These are phyloP conservation scores for Lottia scabra DNA, from an alignment of 2,888 invertebrate species.

Conservation along the genomic window DNA sequence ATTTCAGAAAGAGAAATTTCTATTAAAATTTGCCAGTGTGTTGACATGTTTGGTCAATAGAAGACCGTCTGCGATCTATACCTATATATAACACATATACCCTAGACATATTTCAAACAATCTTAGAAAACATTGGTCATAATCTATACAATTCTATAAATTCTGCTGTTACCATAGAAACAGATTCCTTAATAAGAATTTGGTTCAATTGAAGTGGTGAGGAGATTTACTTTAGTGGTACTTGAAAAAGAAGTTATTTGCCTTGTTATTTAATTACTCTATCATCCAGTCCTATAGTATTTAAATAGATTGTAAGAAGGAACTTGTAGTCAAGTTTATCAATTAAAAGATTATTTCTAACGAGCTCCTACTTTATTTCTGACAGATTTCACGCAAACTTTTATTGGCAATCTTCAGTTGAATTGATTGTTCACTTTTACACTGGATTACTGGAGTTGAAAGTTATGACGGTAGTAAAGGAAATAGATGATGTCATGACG, in stretches of 20 bases:
- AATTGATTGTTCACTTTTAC: too few relatives aligned
- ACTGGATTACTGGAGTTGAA: too few relatives aligned
- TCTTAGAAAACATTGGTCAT: slow-evolving; percentile 1
- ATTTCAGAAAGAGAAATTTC: too few relatives aligned
- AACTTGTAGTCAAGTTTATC: too few relatives aligned
- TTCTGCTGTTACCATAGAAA: not conserved
- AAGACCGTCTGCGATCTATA: not conserved
- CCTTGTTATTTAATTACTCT: not conserved
- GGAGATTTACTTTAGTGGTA: slow-evolving; percentile 2
- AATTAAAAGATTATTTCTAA: too few relatives aligned
- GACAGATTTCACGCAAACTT: too few relatives aligned
- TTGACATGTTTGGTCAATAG: too few relatives aligned
- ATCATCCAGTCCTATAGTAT: not conserved
- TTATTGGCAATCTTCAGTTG: too few relatives aligned
- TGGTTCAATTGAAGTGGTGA: not conserved
- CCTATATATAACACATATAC: not conserved
- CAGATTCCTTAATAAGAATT: slow-evolving; percentile 2
- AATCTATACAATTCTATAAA: slow-evolving; percentile 2
- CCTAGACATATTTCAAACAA: not conserved
- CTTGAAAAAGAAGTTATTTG: slow-evolving; percentile 6
- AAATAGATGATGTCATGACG: too few relatives aligned
- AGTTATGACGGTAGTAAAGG: too few relatives aligned
- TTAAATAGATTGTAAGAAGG: not conserved
- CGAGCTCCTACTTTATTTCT: too few relatives aligned
- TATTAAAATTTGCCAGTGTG: too few relatives aligned